Evolutionary conservation across 2,113 vertebrate genomes (phyloP), one percentile per base, ranked within the genome.

Genomic region (Mormyrus iriodes): DNA sequence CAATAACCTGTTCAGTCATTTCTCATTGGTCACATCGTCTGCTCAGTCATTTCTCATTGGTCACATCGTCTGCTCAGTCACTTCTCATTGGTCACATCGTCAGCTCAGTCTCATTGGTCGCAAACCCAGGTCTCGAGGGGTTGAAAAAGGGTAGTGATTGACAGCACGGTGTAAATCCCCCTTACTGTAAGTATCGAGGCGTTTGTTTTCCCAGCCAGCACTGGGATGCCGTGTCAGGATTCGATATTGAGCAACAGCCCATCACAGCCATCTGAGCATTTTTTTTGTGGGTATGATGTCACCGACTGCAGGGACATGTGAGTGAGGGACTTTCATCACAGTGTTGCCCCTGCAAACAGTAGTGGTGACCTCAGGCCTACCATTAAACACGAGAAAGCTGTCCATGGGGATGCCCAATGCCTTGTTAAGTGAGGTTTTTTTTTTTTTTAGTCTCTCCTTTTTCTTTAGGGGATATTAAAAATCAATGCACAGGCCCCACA

Each of bases 401-500:
- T 69, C 61, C 27, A 69, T 31, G 17, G 73, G 73, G 73, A 79
- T 35, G 73, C 73, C 31, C 15, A 35, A 42, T 39, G 27, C 27
- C 19, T 69, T 65, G 69, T 76, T 79, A 79, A 79, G 73, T 79
- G 13, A 12, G 27, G 10, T 65, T 76, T 35, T 8, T n/a, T 15
- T 19, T 42, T 79, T n/a, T 24, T 24, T 24, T 24, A 42, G 73
- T 42, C 73, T 19, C 9, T 35, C 73, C 73, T 27, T 1, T 31
- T 69, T 69, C 27, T 69, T 69, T 69, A 27, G 15, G 73, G 73
- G 73, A 79, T 79, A 79, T 79, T 79, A 79, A 79, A 79, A 79
- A 79, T 79, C 73, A 79, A 42, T 42, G 73, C 1, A 0, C 31
- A n/a, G 19, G 73, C 31, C 31, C 17, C 73, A 79, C 73, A 19